phyloP scores from a whole-genome alignment of 2,797 vertebrate genomes.

The Ciconia nigra region DNA sequence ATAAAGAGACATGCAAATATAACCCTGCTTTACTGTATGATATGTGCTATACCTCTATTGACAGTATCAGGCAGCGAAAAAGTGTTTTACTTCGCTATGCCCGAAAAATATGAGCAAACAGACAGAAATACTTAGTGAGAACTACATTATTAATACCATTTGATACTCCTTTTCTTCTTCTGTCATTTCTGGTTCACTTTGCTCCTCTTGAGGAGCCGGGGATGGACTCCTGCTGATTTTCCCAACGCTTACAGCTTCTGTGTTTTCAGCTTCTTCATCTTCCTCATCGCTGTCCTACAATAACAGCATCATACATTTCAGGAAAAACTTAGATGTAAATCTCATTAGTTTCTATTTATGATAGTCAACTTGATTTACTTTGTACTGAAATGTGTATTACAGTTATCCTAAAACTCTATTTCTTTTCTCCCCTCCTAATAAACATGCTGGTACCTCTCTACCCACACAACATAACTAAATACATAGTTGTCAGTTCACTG shows the following conservation, averaged over 20 bases:
- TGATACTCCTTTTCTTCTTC: constrained; percentile 97
- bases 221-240: constrained; percentile 85
- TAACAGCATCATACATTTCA: not conserved
- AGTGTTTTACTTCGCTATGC: not conserved
- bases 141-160: constrained; percentile 79
- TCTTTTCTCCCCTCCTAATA: not conserved
- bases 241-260: constrained; percentile 79
- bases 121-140: not conserved
- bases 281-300: constrained; percentile 88
- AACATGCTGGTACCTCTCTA: not conserved
- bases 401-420: not conserved
- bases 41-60: not conserved
- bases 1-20: not conserved
- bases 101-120: not conserved
- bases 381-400: not conserved
- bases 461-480: not conserved
- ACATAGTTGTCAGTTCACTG: not conserved
- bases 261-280: constrained; percentile 80
- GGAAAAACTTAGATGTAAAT: not conserved
- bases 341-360: not conserved
- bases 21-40: not conserved
- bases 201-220: constrained; percentile 86
- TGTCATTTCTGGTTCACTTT: constrained; percentile 95
- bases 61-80: not conserved
- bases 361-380: not conserved